Evolutionary conservation across 2,888 invertebrate genomes (phyloP), one percentile per base, ranked within the genome.

Genomic region (Caenorhabditis afra): DNA sequence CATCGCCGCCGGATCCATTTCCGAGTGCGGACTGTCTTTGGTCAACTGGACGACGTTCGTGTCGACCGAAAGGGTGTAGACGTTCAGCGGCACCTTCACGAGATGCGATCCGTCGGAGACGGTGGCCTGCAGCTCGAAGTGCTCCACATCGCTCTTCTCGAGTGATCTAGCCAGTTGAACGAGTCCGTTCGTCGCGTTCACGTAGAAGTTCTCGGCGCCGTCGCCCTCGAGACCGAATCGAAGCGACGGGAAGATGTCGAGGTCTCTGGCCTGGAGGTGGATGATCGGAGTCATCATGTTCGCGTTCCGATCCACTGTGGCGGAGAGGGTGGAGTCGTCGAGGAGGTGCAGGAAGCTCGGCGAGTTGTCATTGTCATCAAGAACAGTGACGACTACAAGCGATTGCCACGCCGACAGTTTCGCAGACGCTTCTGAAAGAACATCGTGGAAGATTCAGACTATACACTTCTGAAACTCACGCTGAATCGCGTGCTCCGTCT

Each of bases 351-450:
- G 74, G 76, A 89, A 87, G 7, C 50, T 39, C 0, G 89, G 89
- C 4, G 83, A 49, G 45, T 90, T 89, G 83, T 89, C 89, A 74
- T 89, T 90, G n/a, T 85, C 85, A 57, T 89, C 88, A 4, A 86
- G 50, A 4, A 89, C 87, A 10, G 79, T 70, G 5, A 89, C 82
- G 4, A 88, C 82, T 4, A 89, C 85, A 3, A 90, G 74, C 0
- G 87, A 77, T 64, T 89, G 89, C 70, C 82, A 85, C 5, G 79
- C n/a, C 5, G 78, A 59, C 8, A 89, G 80, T 57, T 80, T 87
- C 18, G 83, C 76, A 49, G 83, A 74, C 16, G 85, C 79, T 58
- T 83, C 89, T 88, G 71, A 49, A 87, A 81, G 12, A 22, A 29
- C 55, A 18, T 39, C 1, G n/a, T n/a, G n/a, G n/a, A n/a, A n/a